Evolutionary conservation across 2,888 invertebrate genomes (phyloP).

Genomic region (Ypsolopha sequella): DNA sequence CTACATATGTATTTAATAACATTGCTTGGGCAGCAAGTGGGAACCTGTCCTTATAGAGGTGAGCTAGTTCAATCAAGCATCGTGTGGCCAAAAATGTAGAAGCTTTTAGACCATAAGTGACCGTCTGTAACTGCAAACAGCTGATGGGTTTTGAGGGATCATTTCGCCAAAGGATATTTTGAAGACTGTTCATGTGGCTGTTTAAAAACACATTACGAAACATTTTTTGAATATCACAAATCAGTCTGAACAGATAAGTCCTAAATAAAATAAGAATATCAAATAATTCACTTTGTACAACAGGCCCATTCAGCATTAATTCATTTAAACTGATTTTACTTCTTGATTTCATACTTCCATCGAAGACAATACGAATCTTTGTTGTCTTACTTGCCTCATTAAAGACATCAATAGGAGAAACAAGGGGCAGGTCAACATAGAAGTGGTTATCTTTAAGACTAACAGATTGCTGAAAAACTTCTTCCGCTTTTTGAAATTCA

Average conservation of each 20-base stretch:
- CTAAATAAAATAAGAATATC: background rate
- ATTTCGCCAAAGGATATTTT: background rate
- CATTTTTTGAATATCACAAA: background rate
- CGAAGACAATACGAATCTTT: no score
- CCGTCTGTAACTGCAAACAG: background rate
- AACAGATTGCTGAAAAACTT: no score
- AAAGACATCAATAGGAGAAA: no score
- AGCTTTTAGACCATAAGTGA: background rate
- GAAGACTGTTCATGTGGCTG: background rate
- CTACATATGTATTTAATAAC: background rate
- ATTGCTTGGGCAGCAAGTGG: background rate
- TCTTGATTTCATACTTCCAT: background rate
- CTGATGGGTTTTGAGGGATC: background rate
- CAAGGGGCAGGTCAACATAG: no score
- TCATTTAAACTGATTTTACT: background rate
- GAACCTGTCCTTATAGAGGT: no score
- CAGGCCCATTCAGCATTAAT: background rate
- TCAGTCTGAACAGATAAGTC: background rate
- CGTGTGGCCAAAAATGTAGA: background rate
- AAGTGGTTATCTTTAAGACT: no score
- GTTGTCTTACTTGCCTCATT: no score
- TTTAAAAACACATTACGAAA: background rate
- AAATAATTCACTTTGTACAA: background rate
- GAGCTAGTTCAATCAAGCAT: no score
- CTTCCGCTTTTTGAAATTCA: no score